These are phyloP conservation scores for Chrysopilus asiliformis DNA, from an alignment of 2,888 invertebrate species.

Conservation along the genomic window DNA sequence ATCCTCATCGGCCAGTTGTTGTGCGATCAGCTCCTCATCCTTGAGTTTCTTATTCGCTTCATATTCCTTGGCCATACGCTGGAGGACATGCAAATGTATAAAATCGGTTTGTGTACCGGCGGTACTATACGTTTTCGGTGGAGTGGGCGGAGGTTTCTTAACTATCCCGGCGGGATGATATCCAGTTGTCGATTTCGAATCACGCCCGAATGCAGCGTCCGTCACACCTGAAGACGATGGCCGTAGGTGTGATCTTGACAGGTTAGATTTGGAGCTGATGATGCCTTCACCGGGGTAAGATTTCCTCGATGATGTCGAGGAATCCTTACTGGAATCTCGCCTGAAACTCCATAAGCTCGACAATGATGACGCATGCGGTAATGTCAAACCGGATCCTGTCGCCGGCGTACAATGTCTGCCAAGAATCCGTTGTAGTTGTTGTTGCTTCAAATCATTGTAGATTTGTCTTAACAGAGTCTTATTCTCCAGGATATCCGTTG, in stretches of 20 bases:
- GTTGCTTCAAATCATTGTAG: slow-evolving; percentile 29
- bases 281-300: no score
- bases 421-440: slow-evolving; percentile 28
- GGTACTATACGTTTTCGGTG: slow-evolving; percentile 14
- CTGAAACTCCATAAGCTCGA: slow-evolving; percentile 9
- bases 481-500: slow-evolving; percentile 59
- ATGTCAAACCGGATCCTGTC: slow-evolving; percentile 8
- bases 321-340: no score
- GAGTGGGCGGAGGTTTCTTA: no score
- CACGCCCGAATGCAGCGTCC: no score
- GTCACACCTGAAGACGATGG: no score
- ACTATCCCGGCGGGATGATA: no score
- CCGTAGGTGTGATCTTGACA: no score
- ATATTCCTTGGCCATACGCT: slow-evolving; percentile 25
- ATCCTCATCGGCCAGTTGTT: slow-evolving; percentile 21
- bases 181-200: no score
- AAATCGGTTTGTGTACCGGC: slow-evolving; percentile 28
- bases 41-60: slow-evolving; percentile 20
- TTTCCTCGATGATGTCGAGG: no score
- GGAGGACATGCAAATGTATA: slow-evolving; percentile 26
- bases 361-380: slow-evolving; percentile 10
- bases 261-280: no score
- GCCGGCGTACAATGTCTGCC: slow-evolving; percentile 24
- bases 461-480: slow-evolving; percentile 50
- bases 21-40: slow-evolving; percentile 15